phyloP scores from a whole-genome alignment of 2,797 vertebrate species.

The Oophaga sylvatica region DNA sequence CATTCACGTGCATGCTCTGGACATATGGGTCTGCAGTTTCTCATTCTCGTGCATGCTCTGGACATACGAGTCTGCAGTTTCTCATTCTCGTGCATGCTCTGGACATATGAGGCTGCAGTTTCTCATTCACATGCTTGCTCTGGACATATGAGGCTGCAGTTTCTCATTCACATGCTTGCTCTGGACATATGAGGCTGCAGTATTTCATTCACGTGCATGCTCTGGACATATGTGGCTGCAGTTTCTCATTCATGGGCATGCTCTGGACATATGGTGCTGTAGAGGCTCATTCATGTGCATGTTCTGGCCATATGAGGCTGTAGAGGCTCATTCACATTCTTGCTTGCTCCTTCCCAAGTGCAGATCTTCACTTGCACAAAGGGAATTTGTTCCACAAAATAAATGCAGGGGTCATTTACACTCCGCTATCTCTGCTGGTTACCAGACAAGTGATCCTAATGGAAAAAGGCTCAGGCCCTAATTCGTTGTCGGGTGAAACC shows the following conservation, averaged over 20 bases:
- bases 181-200: too few relatives aligned
- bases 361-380: conserved; percentile 2
- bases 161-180: too few relatives aligned
- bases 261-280: too few relatives aligned
- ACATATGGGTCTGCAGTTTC: neutral
- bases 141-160: neutral
- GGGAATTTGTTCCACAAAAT: conserved; percentile 20
- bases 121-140: too few relatives aligned
- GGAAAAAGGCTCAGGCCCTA: neutral
- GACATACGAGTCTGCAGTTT: neutral
- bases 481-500: neutral
- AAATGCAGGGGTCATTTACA: neutral
- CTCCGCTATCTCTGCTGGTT: conserved; percentile 17
- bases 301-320: neutral
- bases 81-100: too few relatives aligned
- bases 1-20: too few relatives aligned
- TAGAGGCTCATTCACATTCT: neutral
- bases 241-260: neutral
- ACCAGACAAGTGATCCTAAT: conserved; percentile 28
- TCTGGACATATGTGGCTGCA: neutral
- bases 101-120: too few relatives aligned
- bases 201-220: too few relatives aligned
- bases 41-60: neutral
- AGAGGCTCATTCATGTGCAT: too few relatives aligned
- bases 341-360: neutral